These are phyloP conservation scores for Clarias fuscus DNA, from an alignment of 2,797 vertebrate genomes.

Conservation along the genomic window DNA sequence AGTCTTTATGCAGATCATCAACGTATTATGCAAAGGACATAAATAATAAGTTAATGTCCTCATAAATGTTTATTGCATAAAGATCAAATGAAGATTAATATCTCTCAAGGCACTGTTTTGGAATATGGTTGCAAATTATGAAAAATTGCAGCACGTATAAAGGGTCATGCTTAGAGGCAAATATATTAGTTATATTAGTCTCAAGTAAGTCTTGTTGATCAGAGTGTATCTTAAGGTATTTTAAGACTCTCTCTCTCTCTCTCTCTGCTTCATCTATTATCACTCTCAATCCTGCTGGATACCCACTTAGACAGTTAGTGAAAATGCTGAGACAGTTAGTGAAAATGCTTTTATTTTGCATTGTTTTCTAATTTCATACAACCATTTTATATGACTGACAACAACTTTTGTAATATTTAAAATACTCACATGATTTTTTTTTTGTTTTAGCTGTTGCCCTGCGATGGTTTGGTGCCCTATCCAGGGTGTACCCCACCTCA, in stretches of 20 bases:
- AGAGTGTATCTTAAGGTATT: not conserved
- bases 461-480: too few relatives aligned
- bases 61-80: not conserved
- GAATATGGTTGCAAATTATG: not conserved
- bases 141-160: not conserved
- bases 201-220: not conserved
- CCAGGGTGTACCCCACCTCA: too few relatives aligned
- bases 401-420: not conserved
- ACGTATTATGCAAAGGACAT: constrained; percentile 15
- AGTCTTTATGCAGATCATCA: not conserved
- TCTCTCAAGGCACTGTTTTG: not conserved
- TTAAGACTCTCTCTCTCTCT: not conserved
- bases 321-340: not conserved
- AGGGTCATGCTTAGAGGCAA: not conserved
- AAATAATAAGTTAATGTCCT: not conserved
- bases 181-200: not conserved
- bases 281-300: not conserved
- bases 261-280: not conserved
- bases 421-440: too few relatives aligned
- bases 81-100: not conserved
- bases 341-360: not conserved
- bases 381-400: not conserved
- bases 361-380: not conserved
- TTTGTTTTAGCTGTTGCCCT: too few relatives aligned
- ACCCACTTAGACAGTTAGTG: not conserved